Conservation (phyloP, 2,888 invertebrate species). For the Nomada fucata region DNA sequence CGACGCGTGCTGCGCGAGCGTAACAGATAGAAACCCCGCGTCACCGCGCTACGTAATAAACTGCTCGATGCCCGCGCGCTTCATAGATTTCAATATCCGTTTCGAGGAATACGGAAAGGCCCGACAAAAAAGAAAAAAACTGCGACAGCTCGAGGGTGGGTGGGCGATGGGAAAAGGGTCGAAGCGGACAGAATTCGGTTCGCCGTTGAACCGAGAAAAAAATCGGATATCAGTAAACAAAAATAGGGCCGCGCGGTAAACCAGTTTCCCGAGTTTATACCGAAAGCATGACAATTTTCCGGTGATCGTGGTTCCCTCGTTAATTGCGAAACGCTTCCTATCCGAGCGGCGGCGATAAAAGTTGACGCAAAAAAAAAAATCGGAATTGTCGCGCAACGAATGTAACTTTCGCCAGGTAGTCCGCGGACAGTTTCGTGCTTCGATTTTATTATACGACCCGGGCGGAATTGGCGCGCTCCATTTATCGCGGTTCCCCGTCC, state of each 20-base stretch:
- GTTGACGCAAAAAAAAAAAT: not conserved
- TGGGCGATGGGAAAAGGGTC: too few relatives aligned
- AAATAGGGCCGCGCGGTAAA: not conserved
- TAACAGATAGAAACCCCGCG: not conserved
- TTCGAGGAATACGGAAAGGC: not conserved
- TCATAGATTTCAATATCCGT: not conserved
- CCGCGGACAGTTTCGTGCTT: conserved; percentile 11
- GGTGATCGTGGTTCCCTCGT: not conserved
- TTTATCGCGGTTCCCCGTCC: conserved; percentile 51
- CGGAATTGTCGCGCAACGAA: not conserved
- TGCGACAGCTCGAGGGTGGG: not conserved
- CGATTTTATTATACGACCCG: conserved; percentile 55
- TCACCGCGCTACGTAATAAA: not conserved
- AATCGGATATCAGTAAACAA: not conserved
- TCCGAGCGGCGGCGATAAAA: not conserved
- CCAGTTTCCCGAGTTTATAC: not conserved
- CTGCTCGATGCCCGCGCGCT: too few relatives aligned
- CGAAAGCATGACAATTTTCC: not conserved
- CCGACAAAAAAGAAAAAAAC: not conserved
- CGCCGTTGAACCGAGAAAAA: too few relatives aligned
- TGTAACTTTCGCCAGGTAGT: conserved; percentile 1
- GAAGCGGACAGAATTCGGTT: too few relatives aligned
- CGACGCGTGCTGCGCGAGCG: not conserved
- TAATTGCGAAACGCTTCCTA: not conserved
- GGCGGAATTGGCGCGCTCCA: conserved; percentile 1